phyloP scores from a whole-genome alignment of 2,888 invertebrate genomes.

The Cheilosia soror region DNA sequence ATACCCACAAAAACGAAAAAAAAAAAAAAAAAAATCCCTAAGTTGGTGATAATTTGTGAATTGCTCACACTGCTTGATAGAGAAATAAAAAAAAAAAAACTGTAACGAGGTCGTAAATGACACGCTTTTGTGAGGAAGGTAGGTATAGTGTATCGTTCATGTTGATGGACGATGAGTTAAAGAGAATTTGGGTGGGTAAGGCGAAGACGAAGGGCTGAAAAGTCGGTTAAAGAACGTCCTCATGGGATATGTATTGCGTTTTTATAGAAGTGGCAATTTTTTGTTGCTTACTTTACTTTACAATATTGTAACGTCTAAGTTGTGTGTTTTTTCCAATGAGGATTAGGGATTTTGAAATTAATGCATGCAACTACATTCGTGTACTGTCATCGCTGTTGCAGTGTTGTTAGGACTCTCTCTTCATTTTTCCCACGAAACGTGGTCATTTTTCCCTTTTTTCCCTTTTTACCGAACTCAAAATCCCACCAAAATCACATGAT shows the following conservation, averaged over 20 bases:
- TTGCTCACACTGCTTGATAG: conserved; percentile 11
- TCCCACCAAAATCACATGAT: no score
- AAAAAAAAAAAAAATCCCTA: not conserved
- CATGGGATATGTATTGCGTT: not conserved
- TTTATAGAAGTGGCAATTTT: no score
- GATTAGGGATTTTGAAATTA: no score
- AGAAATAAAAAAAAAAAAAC: not conserved
- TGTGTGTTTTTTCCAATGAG: no score
- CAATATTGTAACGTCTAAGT: no score
- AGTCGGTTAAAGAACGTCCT: not conserved
- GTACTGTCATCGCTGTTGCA: no score
- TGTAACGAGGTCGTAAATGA: conserved; percentile 13
- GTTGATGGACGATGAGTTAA: not conserved
- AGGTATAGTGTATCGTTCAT: not conserved
- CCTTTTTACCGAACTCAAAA: no score
- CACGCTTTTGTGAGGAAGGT: conserved; percentile 2
- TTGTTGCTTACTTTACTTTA: no score
- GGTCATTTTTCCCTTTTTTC: no score
- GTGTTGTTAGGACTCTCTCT: no score
- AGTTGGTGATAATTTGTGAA: conserved; percentile 42
- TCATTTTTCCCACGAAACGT: no score
- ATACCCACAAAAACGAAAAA: not conserved
- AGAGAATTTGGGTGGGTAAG: not conserved
- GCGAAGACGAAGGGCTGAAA: not conserved
- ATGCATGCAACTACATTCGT: no score